Conservation (phyloP, 2,797 vertebrate species). For the Gorsachius magnificus region DNA sequence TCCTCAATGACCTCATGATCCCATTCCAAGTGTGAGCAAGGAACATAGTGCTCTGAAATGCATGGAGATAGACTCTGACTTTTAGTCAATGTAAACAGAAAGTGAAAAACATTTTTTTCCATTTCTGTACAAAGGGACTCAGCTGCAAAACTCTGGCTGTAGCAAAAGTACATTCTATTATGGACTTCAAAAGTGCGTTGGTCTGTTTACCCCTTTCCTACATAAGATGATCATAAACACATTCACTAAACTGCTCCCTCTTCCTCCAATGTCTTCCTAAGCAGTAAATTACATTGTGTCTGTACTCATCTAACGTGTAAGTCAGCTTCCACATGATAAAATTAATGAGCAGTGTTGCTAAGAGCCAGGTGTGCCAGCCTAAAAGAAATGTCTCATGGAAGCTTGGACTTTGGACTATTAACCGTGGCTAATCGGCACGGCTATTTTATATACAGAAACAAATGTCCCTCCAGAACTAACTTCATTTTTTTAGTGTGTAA, state of each 20-base stretch:
- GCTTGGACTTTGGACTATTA: slow-evolving; percentile 21
- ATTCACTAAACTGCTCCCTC: background rate
- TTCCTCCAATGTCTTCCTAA: background rate
- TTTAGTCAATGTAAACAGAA: background rate
- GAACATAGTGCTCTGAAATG: background rate
- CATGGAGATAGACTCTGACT: background rate
- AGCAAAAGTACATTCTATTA: background rate
- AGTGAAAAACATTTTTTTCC: rapidly evolving
- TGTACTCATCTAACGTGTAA: background rate
- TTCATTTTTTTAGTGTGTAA: background rate
- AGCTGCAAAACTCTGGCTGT: background rate
- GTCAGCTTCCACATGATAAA: background rate
- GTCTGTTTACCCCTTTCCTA: background rate
- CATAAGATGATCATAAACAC: background rate
- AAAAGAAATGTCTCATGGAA: background rate
- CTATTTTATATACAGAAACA: background rate
- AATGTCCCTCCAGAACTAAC: background rate
- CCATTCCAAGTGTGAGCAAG: background rate
- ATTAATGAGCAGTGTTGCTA: slow-evolving; percentile 25
- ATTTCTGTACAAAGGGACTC: background rate
- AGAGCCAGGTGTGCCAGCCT: background rate
- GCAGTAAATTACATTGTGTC: background rate
- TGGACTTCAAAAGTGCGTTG: background rate
- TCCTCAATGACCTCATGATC: background rate
- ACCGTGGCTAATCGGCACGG: background rate